Evolutionary conservation across 2,797 vertebrate species (phyloP).

Genomic region (Aeoliscus strigatus): DNA sequence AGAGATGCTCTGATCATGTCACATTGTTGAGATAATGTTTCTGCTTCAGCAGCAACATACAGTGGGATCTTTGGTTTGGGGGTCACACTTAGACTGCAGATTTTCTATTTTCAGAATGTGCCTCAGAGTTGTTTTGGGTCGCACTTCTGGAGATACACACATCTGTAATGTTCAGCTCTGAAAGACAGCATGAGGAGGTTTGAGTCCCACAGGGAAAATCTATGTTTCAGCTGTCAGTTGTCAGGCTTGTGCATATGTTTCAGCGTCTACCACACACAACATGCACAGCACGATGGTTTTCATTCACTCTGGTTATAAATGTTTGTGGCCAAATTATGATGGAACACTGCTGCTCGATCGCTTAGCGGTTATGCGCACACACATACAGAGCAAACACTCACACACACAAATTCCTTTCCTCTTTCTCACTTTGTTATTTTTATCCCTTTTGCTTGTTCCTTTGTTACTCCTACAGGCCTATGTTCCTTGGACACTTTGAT

Average conservation of each 20-base stretch:
- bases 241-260: no score
- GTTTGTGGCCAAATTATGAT: slow-evolving; percentile 57
- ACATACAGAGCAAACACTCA: slow-evolving; percentile 9
- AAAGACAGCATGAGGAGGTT: slow-evolving; percentile 34
- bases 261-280: slow-evolving; percentile 13
- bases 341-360: slow-evolving; percentile 57
- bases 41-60: no score
- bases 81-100: slow-evolving; percentile 33
- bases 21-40: no score
- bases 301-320: slow-evolving; percentile 41
- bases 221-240: slow-evolving; percentile 35
- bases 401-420: slow-evolving; percentile 36
- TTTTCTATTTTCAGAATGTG: slow-evolving; percentile 29
- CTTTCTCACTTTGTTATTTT: slow-evolving; percentile 43
- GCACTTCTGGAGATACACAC: slow-evolving; percentile 4
- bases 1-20: no score
- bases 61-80: no score
- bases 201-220: slow-evolving; percentile 38
- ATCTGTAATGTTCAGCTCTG: slow-evolving; percentile 21
- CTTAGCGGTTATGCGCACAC: slow-evolving; percentile 46
- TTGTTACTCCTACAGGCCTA: slow-evolving; percentile 22
- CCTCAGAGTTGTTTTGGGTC: slow-evolving; percentile 27
- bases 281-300: slow-evolving; percentile 34
- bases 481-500: slow-evolving; percentile 19
- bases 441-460: slow-evolving; percentile 31